These are phyloP conservation scores for Pachycephus smyrnensis DNA, from an alignment of 2,888 invertebrate species.

Conservation along the genomic window DNA sequence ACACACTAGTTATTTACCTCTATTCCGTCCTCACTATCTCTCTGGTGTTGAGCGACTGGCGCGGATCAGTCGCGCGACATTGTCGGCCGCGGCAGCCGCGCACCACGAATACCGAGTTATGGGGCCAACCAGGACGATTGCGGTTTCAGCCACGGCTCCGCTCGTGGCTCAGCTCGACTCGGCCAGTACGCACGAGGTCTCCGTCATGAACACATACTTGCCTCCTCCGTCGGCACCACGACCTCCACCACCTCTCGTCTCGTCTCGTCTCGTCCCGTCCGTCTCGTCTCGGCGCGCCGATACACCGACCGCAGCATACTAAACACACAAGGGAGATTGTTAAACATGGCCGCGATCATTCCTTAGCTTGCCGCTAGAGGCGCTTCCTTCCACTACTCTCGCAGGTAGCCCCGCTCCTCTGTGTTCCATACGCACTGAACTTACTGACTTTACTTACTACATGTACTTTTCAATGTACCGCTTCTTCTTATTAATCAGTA, in stretches of 20 bases:
- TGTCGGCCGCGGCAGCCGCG: constrained; percentile 15
- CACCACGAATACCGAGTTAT: constrained; percentile 5
- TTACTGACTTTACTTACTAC: neutral
- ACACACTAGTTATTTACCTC: neutral
- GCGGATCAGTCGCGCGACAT: constrained; percentile 28
- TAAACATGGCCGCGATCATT: constrained; percentile 54
- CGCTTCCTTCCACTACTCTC: constrained; percentile 1
- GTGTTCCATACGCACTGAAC: neutral
- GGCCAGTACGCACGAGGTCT: constrained; percentile 51
- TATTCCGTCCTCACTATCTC: neutral
- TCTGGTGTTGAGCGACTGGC: neutral
- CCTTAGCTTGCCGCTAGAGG: constrained; percentile 24
- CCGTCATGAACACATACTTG: constrained; percentile 44
- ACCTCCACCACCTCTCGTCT: constrained; percentile 29
- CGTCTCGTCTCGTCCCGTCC: constrained; percentile 20
- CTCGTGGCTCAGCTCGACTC: constrained; percentile 38
- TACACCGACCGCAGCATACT: constrained; percentile 57
- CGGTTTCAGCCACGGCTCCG: constrained; percentile 25
- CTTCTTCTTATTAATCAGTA: neutral
- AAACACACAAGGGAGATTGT: constrained; percentile 53
- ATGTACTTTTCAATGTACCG: neutral
- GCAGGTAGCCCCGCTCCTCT: constrained; percentile 16
- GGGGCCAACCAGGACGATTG: constrained; percentile 6
- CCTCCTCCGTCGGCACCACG: constrained; percentile 36
- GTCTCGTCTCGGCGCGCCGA: constrained; percentile 42